A percentile compares a stretch with the other conserved stretches of the same genome.
These are phyloP conservation scores for Diadophis punctatus DNA, from an alignment of 2,113 vertebrate species.

Conservation along the genomic window DNA sequence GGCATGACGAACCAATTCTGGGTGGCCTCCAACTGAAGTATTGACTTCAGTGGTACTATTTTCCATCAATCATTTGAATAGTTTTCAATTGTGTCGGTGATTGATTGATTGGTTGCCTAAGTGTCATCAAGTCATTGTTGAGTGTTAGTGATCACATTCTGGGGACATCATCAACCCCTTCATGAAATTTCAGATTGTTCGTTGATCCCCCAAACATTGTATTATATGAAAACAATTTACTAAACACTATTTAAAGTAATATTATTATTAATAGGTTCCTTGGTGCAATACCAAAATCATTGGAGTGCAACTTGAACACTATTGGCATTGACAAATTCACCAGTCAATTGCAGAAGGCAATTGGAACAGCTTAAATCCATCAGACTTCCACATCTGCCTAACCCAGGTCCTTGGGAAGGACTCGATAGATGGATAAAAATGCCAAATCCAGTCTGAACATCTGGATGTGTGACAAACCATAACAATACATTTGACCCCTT, in stretches of 20 bases:
- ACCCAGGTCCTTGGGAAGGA: not conserved
- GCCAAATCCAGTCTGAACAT: not conserved
- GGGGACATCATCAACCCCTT: not conserved
- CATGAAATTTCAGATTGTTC: not conserved
- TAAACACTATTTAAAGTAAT: not conserved
- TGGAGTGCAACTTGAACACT: not conserved
- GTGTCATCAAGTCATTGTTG: not conserved
- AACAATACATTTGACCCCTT: not conserved
- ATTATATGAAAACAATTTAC: not conserved
- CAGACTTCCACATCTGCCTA: not conserved
- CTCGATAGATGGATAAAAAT: not conserved
- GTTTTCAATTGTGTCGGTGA: not conserved
- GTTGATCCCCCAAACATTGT: not conserved
- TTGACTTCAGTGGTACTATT: not conserved
- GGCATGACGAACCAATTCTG: not conserved
- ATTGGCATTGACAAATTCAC: not conserved
- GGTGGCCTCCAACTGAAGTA: not conserved
- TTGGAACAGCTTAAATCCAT: not conserved
- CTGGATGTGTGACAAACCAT: not conserved
- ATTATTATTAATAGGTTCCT: not conserved
- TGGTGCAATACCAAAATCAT: not conserved
- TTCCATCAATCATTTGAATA: not conserved
- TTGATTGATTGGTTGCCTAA: not conserved
- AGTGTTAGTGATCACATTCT: not conserved
- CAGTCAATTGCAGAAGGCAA: not conserved